Percentiles rank a stretch among this genome's conserved stretches.
Evolutionary conservation across 2,113 vertebrate genomes (phyloP).

Genomic region (Emydura subglobosa): DNA sequence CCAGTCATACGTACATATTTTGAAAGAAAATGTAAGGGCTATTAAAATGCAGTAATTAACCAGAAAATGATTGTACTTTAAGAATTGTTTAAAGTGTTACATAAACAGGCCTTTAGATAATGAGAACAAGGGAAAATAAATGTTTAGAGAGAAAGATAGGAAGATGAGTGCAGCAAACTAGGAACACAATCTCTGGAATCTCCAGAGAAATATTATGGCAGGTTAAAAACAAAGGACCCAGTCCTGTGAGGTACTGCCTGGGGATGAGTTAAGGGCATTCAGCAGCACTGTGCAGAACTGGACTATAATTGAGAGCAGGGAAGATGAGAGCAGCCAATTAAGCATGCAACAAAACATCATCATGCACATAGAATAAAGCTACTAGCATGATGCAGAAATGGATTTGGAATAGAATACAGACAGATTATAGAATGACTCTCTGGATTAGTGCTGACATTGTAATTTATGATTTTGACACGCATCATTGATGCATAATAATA

Average conservation of each 20-base stretch:
- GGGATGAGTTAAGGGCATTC: constrained; percentile 42
- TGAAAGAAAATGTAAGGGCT: constrained; percentile 19
- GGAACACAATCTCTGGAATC: not conserved
- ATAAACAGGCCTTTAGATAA: constrained; percentile 20
- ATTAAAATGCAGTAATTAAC: not conserved
- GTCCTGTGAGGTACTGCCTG: constrained; percentile 66
- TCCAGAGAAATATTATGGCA: not conserved
- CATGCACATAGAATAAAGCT: not conserved
- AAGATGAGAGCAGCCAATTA: constrained; percentile 15
- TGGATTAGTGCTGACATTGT: not conserved
- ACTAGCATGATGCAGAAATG: not conserved
- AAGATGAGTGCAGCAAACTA: not conserved
- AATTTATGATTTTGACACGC: constrained; percentile 3
- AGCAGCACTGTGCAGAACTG: constrained; percentile 55
- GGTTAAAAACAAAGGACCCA: constrained; percentile 40
- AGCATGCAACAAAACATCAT: not conserved
- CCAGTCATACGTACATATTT: not conserved
- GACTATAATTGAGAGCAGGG: constrained; percentile 3
- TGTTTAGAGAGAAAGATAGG: not conserved
- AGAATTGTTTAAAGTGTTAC: not conserved
- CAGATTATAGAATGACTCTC: not conserved
- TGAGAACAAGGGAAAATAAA: not conserved
- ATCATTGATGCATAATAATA: not conserved
- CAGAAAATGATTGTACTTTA: not conserved
- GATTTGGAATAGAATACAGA: not conserved